These are phyloP conservation scores for Bufo gargarizans DNA, from an alignment of 2,113 vertebrate species.

Conservation along the genomic window DNA sequence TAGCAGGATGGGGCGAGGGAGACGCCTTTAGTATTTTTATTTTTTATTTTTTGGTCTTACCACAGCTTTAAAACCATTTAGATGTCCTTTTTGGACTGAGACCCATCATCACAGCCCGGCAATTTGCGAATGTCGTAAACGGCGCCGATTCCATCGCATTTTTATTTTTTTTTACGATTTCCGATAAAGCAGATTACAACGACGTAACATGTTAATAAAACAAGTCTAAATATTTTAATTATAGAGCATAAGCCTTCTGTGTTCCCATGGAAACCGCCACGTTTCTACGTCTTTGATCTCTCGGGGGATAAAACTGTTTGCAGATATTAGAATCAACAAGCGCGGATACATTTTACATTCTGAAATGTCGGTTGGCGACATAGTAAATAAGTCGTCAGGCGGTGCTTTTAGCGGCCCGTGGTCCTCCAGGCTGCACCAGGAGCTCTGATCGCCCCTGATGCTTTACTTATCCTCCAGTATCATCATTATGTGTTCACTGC, in stretches of 20 bases:
- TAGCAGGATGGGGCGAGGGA: too few species aligned
- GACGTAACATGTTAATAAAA: constrained; percentile 43
- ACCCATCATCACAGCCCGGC: background rate
- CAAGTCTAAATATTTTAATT: constrained; percentile 54
- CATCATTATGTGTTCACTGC: background rate
- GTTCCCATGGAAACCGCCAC: constrained; percentile 37
- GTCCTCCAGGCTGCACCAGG: background rate
- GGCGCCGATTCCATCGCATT: background rate
- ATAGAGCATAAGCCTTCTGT: constrained; percentile 26
- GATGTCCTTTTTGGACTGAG: background rate
- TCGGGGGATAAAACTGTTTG: constrained; percentile 40
- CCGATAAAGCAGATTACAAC: constrained; percentile 1
- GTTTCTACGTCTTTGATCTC: constrained; percentile 43
- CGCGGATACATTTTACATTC: constrained; percentile 9
- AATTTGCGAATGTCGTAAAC: background rate
- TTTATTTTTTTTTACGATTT: background rate
- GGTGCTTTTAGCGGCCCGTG: background rate
- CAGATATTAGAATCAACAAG: constrained; percentile 40
- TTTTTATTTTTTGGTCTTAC: background rate
- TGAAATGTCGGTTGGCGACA: background rate
- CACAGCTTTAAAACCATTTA: background rate
- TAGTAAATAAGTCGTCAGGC: background rate
- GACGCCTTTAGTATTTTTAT: too few species aligned
- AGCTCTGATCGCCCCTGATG: background rate
- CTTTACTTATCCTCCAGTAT: background rate